A percentile compares a stretch with the other conserved stretches of the same genome.
phyloP scores from a whole-genome alignment of 2,797 vertebrate species.

The Acipenser ruthenus region DNA sequence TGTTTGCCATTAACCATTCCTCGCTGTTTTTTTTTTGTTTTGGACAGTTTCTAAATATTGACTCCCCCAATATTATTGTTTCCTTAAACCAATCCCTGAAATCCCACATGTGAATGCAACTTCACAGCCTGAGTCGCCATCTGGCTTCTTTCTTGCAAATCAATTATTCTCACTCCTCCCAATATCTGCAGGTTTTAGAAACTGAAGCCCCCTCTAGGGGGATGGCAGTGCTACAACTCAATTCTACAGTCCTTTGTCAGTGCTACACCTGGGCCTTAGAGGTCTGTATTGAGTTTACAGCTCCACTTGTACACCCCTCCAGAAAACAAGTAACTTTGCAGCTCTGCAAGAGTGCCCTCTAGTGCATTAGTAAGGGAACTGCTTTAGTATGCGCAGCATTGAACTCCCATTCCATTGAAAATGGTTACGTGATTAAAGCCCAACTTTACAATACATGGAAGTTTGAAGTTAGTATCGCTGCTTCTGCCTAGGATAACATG shows the following conservation, averaged over 20 bases:
- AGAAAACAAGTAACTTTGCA: not conserved
- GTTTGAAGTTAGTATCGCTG: too few species aligned
- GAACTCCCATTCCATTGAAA: too few species aligned
- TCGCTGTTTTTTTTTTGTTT: conserved; percentile 7
- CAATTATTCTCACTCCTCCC: conserved; percentile 20
- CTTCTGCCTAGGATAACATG: too few species aligned
- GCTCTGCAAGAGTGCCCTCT: not conserved
- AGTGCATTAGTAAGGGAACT: not conserved
- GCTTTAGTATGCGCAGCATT: not conserved
- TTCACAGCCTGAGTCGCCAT: conserved; percentile 42
- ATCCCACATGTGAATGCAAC: conserved; percentile 41
- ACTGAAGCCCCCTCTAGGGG: not conserved
- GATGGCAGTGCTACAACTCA: too few species aligned
- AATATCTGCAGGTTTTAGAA: not conserved
- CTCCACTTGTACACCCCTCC: too few species aligned
- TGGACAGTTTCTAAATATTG: conserved; percentile 9
- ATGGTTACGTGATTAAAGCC: too few species aligned
- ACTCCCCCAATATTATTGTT: too few species aligned
- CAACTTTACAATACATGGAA: too few species aligned
- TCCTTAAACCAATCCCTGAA: conserved; percentile 33
- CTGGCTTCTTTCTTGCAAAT: conserved; percentile 52
- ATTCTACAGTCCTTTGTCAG: too few species aligned
- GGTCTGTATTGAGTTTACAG: too few species aligned
- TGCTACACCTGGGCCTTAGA: too few species aligned
- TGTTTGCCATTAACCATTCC: not conserved